Percentiles rank a stretch among this genome's conserved stretches.
phyloP scores from a whole-genome alignment of 2,113 vertebrate genomes.

The Oreochromis aureus region DNA sequence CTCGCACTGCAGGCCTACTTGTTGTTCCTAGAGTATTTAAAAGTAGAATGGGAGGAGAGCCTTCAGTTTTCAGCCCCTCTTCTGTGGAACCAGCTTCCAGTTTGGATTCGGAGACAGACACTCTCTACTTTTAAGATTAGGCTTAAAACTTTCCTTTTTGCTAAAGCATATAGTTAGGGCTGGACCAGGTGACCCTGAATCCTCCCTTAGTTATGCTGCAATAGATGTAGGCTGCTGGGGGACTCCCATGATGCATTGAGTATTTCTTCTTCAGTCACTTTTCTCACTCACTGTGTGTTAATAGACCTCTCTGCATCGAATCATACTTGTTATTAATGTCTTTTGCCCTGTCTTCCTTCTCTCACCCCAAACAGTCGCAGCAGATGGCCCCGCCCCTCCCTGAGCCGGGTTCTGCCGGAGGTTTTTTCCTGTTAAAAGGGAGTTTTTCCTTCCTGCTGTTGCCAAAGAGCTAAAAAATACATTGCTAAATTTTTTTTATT shows the following conservation, averaged over 20 bases:
- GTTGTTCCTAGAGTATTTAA: neutral
- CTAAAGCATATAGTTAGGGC: too few relatives aligned
- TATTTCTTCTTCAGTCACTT: too few relatives aligned
- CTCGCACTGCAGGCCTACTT: too few relatives aligned
- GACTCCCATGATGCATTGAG: too few relatives aligned
- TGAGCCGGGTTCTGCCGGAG: accelerated
- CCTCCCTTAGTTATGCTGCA: too few relatives aligned
- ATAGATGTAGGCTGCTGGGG: too few relatives aligned
- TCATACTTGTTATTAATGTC: too few relatives aligned
- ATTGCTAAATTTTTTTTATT: neutral
- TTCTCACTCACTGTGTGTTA: too few relatives aligned
- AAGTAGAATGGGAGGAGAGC: neutral
- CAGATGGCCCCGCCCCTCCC: neutral
- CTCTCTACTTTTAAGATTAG: neutral
- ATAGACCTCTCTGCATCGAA: too few relatives aligned
- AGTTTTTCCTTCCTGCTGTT: neutral
- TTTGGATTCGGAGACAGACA: accelerated
- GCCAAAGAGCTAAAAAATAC: neutral
- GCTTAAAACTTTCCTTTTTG: accelerated
- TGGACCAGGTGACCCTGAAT: too few relatives aligned
- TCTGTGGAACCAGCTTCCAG: neutral
- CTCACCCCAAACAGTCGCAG: neutral
- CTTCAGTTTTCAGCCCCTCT: neutral
- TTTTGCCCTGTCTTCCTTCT: neutral
- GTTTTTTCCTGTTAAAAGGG: neutral